phyloP scores from a whole-genome alignment of 2,113 vertebrate genomes.

The Chaetodon trifascialis region DNA sequence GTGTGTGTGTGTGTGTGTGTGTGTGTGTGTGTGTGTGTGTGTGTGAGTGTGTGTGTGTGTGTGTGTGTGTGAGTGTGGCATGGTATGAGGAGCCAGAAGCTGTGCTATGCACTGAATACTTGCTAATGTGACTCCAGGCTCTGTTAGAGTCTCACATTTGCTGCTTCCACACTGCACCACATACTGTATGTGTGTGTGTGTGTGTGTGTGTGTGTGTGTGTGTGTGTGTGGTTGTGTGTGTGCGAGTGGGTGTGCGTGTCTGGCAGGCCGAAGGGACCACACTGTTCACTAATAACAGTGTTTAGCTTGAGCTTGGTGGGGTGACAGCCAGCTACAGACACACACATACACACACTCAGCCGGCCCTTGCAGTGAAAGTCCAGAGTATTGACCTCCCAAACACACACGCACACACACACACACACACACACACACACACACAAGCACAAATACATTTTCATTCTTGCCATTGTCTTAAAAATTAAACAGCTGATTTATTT shows the following conservation, averaged over 20 bases:
- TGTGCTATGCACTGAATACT: constrained; percentile 59
- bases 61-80: constrained; percentile 24
- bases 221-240: constrained; percentile 30
- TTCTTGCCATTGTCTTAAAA: background rate
- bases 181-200: constrained; percentile 40
- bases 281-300: constrained; percentile 67
- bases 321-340: constrained; percentile 31
- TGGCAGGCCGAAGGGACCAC: constrained; percentile 62
- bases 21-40: constrained; percentile 17
- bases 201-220: constrained; percentile 19
- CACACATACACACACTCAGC: background rate
- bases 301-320: constrained; percentile 52
- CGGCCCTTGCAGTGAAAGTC: constrained; percentile 12
- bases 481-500: background rate
- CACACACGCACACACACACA: background rate
- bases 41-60: constrained; percentile 23
- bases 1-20: constrained; percentile 25
- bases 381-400: background rate
- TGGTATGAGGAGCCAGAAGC: constrained; percentile 54
- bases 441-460: background rate
- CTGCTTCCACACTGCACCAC: constrained; percentile 56
- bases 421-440: no score
- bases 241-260: constrained; percentile 24
- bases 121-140: constrained; percentile 67
- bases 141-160: constrained; percentile 65